A percentile compares a stretch with the other conserved stretches of the same genome.
Conservation (phyloP, 2,797 vertebrate genomes). For the Cirrhinus mrigala region DNA sequence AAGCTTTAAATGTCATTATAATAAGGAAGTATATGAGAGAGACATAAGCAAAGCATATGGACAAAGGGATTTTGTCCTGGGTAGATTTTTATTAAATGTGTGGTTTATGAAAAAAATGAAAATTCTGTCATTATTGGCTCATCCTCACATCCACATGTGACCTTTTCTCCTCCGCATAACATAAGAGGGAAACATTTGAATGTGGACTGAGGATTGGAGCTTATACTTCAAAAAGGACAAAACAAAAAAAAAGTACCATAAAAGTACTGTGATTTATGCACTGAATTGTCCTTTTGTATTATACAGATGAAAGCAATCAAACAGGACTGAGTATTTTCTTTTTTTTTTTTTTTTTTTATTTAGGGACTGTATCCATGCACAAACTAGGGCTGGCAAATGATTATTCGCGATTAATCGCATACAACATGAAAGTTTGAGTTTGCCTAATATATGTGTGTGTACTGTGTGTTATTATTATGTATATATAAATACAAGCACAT, state of each 20-base stretch:
- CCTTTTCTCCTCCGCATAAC: neutral
- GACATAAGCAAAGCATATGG: neutral
- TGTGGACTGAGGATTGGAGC: neutral
- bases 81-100: neutral
- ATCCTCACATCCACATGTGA: neutral
- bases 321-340: neutral
- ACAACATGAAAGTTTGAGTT: too few relatives aligned
- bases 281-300: neutral
- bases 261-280: neutral
- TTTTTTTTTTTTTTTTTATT: neutral
- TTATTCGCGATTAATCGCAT: too few relatives aligned
- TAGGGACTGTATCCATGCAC: neutral
- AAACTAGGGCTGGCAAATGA: too few relatives aligned
- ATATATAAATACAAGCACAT: too few relatives aligned
- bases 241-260: neutral
- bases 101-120: neutral
- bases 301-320: neutral
- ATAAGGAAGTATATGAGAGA: neutral
- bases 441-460: too few relatives aligned
- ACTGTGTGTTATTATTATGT: too few relatives aligned
- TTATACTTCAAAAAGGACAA: neutral
- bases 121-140: neutral
- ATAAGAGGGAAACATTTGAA: neutral
- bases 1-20: constrained; percentile 12
- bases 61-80: neutral